Evolutionary conservation across 2,797 vertebrate genomes (phyloP).

Genomic region (Prunella strophiata): DNA sequence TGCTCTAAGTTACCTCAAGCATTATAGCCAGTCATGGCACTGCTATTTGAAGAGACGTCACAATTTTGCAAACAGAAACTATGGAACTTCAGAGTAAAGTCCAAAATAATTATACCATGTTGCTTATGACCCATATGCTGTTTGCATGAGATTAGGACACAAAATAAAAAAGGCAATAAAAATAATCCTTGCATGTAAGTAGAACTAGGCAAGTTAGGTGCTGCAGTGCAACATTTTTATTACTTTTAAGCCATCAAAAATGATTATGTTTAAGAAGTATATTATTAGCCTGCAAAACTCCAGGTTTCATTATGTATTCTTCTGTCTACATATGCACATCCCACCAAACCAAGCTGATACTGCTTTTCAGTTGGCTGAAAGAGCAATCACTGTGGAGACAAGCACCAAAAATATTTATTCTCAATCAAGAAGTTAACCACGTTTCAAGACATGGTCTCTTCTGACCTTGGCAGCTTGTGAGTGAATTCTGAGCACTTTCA

Average conservation of each 20-base stretch:
- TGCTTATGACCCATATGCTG: not conserved
- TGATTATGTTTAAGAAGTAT: not conserved
- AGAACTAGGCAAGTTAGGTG: not conserved
- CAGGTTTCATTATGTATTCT: not conserved
- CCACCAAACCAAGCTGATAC: not conserved
- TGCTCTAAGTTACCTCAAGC: not conserved
- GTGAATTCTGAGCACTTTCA: not conserved
- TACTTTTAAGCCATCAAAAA: not conserved
- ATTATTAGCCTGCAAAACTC: not conserved
- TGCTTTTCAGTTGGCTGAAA: not conserved
- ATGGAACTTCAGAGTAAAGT: not conserved
- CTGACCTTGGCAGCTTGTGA: not conserved
- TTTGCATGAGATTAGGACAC: not conserved
- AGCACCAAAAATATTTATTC: not conserved
- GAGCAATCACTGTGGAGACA: not conserved
- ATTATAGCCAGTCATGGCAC: not conserved
- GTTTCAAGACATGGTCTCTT: not conserved
- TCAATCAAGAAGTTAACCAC: not conserved
- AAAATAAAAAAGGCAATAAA: not conserved
- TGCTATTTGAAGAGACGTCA: not conserved
- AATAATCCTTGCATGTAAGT: not conserved
- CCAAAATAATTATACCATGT: not conserved
- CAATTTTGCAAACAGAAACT: not conserved
- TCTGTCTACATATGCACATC: not conserved
- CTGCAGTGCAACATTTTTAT: not conserved